phyloP scores from a whole-genome alignment of 2,888 invertebrate genomes.

The Drosophila antonietae region DNA sequence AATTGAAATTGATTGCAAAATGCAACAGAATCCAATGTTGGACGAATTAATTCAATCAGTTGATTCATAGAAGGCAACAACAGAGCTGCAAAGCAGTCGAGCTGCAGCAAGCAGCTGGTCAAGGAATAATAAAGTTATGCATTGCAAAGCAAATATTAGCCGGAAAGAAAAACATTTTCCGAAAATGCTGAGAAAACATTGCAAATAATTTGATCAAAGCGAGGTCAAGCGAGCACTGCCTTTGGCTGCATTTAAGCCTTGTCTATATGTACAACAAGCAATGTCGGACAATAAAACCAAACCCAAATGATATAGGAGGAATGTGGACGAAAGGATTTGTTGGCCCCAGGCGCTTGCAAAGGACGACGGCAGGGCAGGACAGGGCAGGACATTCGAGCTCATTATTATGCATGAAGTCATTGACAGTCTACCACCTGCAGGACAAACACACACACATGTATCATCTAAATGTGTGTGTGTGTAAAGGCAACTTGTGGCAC shows the following conservation, averaged over 20 bases:
- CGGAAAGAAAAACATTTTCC: constrained; percentile 39
- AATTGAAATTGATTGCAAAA: constrained; percentile 68
- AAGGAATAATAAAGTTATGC: constrained; percentile 60
- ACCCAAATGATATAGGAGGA: constrained; percentile 57
- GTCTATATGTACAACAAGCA: constrained; percentile 52
- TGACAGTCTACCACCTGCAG: constrained; percentile 77
- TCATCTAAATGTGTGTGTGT: constrained; percentile 6
- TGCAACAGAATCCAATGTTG: constrained; percentile 32
- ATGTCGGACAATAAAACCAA: constrained; percentile 70
- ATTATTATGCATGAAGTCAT: constrained; percentile 77
- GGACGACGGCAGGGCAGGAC: not conserved
- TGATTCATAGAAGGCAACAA: constrained; percentile 26
- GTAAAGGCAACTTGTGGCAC: constrained; percentile 52
- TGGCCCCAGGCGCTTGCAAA: constrained; percentile 30
- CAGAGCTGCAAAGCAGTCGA: constrained; percentile 20
- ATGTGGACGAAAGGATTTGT: constrained; percentile 53
- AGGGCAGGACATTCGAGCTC: constrained; percentile 49
- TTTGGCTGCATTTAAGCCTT: constrained; percentile 60
- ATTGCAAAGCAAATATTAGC: constrained; percentile 58
- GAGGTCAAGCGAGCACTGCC: constrained; percentile 45
- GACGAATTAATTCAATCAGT: constrained; percentile 59
- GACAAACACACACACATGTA: constrained; percentile 52
- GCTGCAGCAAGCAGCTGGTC: constrained; percentile 42
- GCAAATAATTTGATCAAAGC: constrained; percentile 50
- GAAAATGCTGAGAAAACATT: constrained; percentile 64